These are phyloP conservation scores for Ranitomeya variabilis DNA, from an alignment of 2,113 vertebrate species.

Conservation along the genomic window DNA sequence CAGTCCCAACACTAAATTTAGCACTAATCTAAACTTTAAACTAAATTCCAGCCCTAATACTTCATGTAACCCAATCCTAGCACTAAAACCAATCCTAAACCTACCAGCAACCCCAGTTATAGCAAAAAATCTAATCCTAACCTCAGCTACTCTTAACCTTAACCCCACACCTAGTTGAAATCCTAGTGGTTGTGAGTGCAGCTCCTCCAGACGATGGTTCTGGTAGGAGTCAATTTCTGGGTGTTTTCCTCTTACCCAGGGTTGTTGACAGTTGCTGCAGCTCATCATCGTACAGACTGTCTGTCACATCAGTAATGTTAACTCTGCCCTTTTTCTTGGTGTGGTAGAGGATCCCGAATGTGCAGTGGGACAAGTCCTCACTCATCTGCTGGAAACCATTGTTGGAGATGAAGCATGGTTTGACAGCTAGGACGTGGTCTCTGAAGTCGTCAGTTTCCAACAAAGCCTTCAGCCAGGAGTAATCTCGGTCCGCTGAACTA, in stretches of 20 bases:
- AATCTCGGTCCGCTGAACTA: neutral
- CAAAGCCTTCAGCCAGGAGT: neutral
- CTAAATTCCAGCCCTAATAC: too few species aligned
- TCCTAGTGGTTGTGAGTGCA: too few species aligned
- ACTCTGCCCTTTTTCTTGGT: slow-evolving; percentile 19
- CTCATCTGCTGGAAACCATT: neutral
- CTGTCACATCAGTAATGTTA: slow-evolving; percentile 6
- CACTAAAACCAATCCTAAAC: too few species aligned
- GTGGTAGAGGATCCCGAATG: slow-evolving; percentile 35
- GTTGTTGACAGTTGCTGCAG: neutral
- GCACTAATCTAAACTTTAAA: too few species aligned
- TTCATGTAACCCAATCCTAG: too few species aligned
- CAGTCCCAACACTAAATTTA: too few species aligned
- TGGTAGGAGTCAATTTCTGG: too few species aligned
- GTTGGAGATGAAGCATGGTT: neutral
- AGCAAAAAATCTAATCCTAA: too few species aligned
- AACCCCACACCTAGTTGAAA: too few species aligned
- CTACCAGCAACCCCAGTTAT: too few species aligned
- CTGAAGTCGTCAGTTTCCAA: neutral
- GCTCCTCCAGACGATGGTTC: too few species aligned
- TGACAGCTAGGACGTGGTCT: neutral
- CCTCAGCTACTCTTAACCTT: too few species aligned
- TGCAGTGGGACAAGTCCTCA: slow-evolving; percentile 8
- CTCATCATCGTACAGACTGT: slow-evolving; percentile 24
- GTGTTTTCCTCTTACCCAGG: neutral